Evolutionary conservation across 2,888 invertebrate genomes (phyloP), one percentile per base, ranked within the genome.

Genomic region (Lycophotia porphyrea): DNA sequence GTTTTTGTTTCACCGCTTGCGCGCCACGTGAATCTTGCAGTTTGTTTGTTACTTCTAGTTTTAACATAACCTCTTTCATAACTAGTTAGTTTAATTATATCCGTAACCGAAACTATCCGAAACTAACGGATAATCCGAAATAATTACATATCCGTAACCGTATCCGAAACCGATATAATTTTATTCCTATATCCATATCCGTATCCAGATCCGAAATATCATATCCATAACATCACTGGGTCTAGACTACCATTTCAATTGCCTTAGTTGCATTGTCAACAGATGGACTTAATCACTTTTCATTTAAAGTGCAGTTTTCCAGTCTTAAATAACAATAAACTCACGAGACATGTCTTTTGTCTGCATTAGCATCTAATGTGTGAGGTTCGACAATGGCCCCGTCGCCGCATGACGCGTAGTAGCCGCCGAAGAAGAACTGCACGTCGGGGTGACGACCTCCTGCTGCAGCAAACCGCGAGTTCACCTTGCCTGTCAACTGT

Each of bases 341-440:
- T 93, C 80, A 96, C 96, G 90, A 81, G 58, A 96, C 83, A 65
- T 88, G 87, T 76, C 96, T 94, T 87, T 80, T 96, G 34, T 88
- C 86, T 8, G 85, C 80, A 7, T 67, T 69, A 0, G 88, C 92
- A 65, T 70, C 88, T 1, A 90, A 91, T 78, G 95, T 92, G 4
- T 91, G 90, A 0, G 90, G 63, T 0, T 94, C 93, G 0, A 94
- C 94, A 0, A 96, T 89, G 42, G 93, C 91, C 0, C 97, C 97
- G 31, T 94, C 90, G 0, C 97, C 96, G 86, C 98, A 98, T 1
- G 97, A 94, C 0, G 97, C 97, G 87, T 97, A 94, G 90, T 97
- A 97, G 0, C 97, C 98, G 0, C 96, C 96, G 91, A 98, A 98
- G 93, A 97, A 98, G 87, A 97, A 96, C 87, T 98, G 98, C 0